Evolutionary conservation across 2,797 vertebrate species (phyloP).

Genomic region (Malurus splendens): DNA sequence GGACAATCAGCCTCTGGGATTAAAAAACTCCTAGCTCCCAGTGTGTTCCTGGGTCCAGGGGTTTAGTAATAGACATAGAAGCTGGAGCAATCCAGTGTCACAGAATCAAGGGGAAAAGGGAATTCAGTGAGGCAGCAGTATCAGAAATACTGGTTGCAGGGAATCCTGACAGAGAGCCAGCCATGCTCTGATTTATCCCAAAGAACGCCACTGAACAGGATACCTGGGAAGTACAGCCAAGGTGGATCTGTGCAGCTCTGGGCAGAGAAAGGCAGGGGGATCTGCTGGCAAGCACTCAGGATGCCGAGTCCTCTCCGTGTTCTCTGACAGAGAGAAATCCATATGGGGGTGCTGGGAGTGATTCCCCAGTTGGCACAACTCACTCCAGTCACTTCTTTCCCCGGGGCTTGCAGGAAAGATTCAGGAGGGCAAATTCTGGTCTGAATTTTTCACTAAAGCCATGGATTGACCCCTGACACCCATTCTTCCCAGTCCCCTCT

Average conservation of each 20-base stretch:
- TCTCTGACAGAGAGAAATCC: background rate
- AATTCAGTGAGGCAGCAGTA: background rate
- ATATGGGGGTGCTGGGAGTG: background rate
- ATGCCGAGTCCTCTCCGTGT: accelerated
- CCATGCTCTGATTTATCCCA: background rate
- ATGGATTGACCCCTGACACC: background rate
- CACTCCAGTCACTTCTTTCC: accelerated
- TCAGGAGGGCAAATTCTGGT: background rate
- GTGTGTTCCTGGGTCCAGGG: background rate
- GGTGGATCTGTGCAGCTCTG: background rate
- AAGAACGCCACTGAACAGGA: background rate
- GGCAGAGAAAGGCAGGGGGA: background rate
- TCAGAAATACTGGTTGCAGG: background rate
- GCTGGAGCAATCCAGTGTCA: accelerated
- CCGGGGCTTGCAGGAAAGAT: background rate
- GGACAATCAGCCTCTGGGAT: background rate
- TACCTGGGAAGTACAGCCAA: background rate
- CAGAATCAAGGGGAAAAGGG: background rate
- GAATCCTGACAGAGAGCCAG: background rate
- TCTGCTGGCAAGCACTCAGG: background rate
- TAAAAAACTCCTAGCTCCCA: background rate
- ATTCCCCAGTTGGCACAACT: accelerated
- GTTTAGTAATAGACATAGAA: background rate
- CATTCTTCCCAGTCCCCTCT: background rate
- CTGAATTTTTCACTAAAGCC: background rate